Base-by-base conservation (phyloP, 2,888 invertebrate species). In the Dryococelus australis region DNA sequence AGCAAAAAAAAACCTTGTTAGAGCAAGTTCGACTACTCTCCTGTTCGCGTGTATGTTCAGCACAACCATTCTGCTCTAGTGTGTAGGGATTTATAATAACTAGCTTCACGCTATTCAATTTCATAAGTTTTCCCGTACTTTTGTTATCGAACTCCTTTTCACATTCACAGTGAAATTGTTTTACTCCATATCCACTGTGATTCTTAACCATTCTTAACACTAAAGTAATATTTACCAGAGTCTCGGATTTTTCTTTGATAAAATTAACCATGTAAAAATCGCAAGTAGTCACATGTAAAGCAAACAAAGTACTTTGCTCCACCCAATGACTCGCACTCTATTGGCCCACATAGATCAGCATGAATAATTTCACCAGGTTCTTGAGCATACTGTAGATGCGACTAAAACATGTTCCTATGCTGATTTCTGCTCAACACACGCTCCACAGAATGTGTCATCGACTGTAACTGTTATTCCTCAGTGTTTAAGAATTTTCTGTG, bases 271-370 rank as follows among this genome's bases (percentile, higher is more conserved):
- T 78, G 13, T 90, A 88, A 87, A 87, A 89, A 91, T 85, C 89
- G 89, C 10, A 90, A 88, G 80, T 89, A 90, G 87, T 91, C 90
- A 87, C 91, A 90, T 65, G 90, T 91, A 79, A 91, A 91, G n/a
- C 87, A 88, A 9, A 90, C 86, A 88, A 89, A 91, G 85, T 89
- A 91, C 84, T 88, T 88, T 10, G 90, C 85, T 26, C 90, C 90
- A 16, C 90, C 90, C 6, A 89, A n/a, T 0, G 90, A 91, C 84
- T 87, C 85, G 10, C 53, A 87, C 26, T 89, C 87, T 88, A 90
- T 89, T 13, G 90, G 90, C 2, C 90, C 90, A 86, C 90, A 90
- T 35, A 90, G 88, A 81, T 90, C 90, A 28, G 88, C 88, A 87
- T 90, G 90, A 43, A 91, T 89, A 43, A 47, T 10, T 47, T 90